These are phyloP conservation scores for Brachycybe producta DNA, from an alignment of 2,888 invertebrate species.

Conservation along the genomic window DNA sequence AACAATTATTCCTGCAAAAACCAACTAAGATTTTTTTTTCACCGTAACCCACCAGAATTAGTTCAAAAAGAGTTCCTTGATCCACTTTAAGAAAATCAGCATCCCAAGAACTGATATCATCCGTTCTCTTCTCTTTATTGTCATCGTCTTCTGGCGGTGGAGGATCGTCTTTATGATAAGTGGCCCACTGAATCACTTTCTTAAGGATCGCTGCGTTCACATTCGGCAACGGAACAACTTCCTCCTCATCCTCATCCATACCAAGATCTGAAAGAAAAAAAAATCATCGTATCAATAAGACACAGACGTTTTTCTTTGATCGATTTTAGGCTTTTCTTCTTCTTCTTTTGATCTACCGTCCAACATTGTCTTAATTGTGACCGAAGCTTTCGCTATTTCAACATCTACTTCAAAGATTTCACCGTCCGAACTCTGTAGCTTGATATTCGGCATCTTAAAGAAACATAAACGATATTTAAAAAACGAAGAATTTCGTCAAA, in stretches of 20 bases:
- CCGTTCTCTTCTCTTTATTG: constrained; percentile 94
- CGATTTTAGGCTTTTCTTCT: not conserved
- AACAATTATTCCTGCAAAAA: too few species aligned
- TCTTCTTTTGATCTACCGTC: constrained; percentile 51
- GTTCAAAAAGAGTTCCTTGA: constrained; percentile 88
- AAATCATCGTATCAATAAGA: not conserved
- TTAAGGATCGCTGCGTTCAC: constrained; percentile 92
- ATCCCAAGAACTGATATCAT: constrained; percentile 98
- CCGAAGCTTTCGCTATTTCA: constrained; percentile 93
- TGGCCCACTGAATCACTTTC: constrained; percentile 85
- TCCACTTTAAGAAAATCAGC: constrained; percentile 97
- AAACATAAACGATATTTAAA: too few species aligned
- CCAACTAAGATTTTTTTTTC: too few species aligned
- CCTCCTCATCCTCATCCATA: constrained; percentile 84
- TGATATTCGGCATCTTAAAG: constrained; percentile 76
- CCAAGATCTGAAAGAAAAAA: constrained; percentile 25
- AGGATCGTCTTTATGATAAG: constrained; percentile 89
- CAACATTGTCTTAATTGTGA: constrained; percentile 96
- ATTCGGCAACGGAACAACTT: constrained; percentile 89
- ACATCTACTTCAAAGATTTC: constrained; percentile 93
- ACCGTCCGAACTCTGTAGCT: constrained; percentile 85
- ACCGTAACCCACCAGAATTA: constrained; percentile 79
- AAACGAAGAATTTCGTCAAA: too few species aligned
- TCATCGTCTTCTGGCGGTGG: constrained; percentile 94
- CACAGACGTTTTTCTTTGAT: too few species aligned